Base-by-base conservation (phyloP, 2,113 vertebrate species). In the Rhombomys opimus region DNA sequence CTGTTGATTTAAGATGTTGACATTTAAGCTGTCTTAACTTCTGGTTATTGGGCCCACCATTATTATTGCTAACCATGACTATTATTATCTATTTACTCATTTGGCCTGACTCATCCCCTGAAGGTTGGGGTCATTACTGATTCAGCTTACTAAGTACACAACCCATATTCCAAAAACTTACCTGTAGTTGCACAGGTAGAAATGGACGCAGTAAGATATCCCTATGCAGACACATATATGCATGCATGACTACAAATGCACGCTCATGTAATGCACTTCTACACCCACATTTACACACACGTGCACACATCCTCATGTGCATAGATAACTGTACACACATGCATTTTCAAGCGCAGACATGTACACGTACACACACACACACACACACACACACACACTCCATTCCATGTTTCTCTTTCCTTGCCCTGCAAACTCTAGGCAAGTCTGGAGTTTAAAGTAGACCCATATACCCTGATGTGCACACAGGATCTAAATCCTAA, bases 401-500 rank as follows among this genome's bases (percentile, higher is more conserved):
- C 2, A 35, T 50, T 67, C 18, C 1, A 1, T 0, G 9, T 61
- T 14, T 46, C 13, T 15, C 0, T 17, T 41, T 23, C n/a, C 35
- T 4, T 6, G 2, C 2, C 41, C 23, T 12, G 35, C 23, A 0
- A 77, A 7, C 5, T 10, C 25, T 7, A 12, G 1, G 10, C 9
- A 30, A 30, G 1, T 15, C 17, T 10, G 2, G 3, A 41, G 3
- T 90, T 20, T 27, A n/a, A 8, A 15, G 30, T 0, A 32, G 54
- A 35, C 1, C 18, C 14, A 5, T 4, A 0, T 7, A 0, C 23
- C 17, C 38, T 11, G n/a, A 41, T 30, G 27, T 41, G 15, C 22
- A 32, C 1, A 0, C 14, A 2, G 2, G 32, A 1, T 87, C 27
- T n/a, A 30, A 68, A 15, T 30, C 54, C 75, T 20, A 50, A 65